These are phyloP conservation scores for Chaetodon auriga DNA, from an alignment of 2,113 vertebrate species.

Conservation along the genomic window DNA sequence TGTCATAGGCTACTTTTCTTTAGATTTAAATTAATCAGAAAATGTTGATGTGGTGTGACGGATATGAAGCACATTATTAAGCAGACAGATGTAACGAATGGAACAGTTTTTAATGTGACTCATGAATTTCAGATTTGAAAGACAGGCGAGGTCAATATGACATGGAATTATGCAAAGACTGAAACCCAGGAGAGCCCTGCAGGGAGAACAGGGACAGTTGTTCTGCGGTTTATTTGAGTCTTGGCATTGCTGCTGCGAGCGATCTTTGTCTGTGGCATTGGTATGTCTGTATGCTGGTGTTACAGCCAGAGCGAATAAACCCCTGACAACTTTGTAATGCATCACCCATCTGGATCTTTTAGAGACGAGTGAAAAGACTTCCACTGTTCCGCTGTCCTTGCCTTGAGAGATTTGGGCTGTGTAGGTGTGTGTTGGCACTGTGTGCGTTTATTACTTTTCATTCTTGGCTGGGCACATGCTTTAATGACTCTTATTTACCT, in stretches of 20 bases:
- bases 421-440: constrained; percentile 28
- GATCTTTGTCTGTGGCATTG: constrained; percentile 33
- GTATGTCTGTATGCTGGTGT: constrained; percentile 30
- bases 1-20: not conserved
- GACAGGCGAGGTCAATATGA: constrained; percentile 24
- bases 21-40: not conserved
- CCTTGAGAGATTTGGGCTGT: constrained; percentile 23
- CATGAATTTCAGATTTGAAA: constrained; percentile 35
- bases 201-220: not conserved
- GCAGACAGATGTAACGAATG: constrained; percentile 2
- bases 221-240: constrained; percentile 21
- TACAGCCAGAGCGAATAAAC: constrained; percentile 42
- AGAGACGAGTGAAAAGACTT: constrained; percentile 38
- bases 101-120: constrained; percentile 2
- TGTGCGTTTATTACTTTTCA: constrained; percentile 64
- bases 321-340: constrained; percentile 40
- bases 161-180: constrained; percentile 30
- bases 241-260: constrained; percentile 13
- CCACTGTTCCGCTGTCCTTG: constrained; percentile 51
- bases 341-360: constrained; percentile 60
- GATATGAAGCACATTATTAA: constrained; percentile 17
- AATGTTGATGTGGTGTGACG: not conserved
- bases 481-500: constrained; percentile 80
- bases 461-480: constrained; percentile 62
- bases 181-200: constrained; percentile 17